phyloP scores from a whole-genome alignment of 2,113 vertebrate genomes.

The Muscicapa adusta region DNA sequence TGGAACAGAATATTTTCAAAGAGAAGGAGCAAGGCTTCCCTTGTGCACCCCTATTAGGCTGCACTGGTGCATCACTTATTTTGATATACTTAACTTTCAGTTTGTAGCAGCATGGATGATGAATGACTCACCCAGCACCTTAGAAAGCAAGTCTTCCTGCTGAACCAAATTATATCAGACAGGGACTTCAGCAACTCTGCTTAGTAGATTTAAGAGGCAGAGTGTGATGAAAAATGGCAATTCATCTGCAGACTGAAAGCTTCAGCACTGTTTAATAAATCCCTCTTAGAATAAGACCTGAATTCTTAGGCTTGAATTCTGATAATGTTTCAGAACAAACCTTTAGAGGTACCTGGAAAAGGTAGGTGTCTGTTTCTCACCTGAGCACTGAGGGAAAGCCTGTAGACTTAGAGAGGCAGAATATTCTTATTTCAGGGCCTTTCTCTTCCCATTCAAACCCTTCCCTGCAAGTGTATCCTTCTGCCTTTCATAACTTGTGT shows the following conservation, averaged over 20 bases:
- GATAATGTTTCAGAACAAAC: background rate
- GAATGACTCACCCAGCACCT: background rate
- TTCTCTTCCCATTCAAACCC: background rate
- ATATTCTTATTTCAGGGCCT: background rate
- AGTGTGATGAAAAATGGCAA: background rate
- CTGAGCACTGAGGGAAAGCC: fast-evolving
- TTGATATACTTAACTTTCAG: background rate
- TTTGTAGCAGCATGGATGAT: background rate
- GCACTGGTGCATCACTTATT: background rate
- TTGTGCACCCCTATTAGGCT: background rate
- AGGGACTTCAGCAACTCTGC: background rate
- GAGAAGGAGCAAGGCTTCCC: background rate
- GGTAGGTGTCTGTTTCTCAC: background rate
- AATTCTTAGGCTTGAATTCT: background rate
- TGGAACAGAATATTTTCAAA: background rate
- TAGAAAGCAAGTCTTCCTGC: background rate
- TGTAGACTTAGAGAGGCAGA: background rate
- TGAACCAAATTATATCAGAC: background rate
- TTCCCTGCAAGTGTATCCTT: background rate
- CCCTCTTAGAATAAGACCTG: background rate
- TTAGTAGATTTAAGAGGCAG: background rate
- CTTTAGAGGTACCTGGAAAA: background rate
- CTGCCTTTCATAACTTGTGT: background rate
- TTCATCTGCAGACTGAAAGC: background rate
- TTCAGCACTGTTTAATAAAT: background rate